Base-by-base conservation (phyloP, 1,140 invertebrate genomes). In the Apis mellifera region DNA sequence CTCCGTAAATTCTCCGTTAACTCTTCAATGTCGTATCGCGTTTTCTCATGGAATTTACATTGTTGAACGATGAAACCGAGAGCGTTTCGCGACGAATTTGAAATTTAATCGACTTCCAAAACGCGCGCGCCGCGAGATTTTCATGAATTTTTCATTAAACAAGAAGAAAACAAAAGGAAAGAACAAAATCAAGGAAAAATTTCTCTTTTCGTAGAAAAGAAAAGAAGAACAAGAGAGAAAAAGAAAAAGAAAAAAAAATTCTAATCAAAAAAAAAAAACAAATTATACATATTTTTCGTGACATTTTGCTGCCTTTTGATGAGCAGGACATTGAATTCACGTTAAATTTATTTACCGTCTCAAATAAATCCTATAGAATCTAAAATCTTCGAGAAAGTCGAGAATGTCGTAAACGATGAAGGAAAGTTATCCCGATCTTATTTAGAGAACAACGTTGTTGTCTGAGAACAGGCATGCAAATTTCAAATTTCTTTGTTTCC, bases 311-410 rank as follows among this genome's bases (percentile, higher is more conserved):
- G 17, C n/a, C 19, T 55, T 26, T n/a, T 32, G 32, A 66, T 52
- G 52, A 81, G 68, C 60, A 72, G 48, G 26, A 64, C 50, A 50
- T 54, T 17, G 26, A 62, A 54, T 75, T 81, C 62, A 23, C 19
- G 72, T n/a, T 74, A 81, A 81, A 81, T 74, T 71, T 81, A 75
- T 75, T 81, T 81, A 75, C 23, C 62, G 62, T 59, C 72, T 55
- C 69, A 54, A 80, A 80, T 55, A n/a, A 65, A 80, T 70, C 50
- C 26, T 15, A 32, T 32, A 52, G 52, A 72, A 64, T 9, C 55
- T 21, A 13, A 52, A 19, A 26, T 23, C 19, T 21, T 23, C n/a
- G 54, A 11, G 23, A 75, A 59, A 81, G 52, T 80, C 15, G 17
- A 19, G 52, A 74, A 66, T 23, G 42, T 65, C 32, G 62, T 75